Base-by-base conservation (phyloP, 2,797 vertebrate genomes). In the Acestrorhynchus altus region DNA sequence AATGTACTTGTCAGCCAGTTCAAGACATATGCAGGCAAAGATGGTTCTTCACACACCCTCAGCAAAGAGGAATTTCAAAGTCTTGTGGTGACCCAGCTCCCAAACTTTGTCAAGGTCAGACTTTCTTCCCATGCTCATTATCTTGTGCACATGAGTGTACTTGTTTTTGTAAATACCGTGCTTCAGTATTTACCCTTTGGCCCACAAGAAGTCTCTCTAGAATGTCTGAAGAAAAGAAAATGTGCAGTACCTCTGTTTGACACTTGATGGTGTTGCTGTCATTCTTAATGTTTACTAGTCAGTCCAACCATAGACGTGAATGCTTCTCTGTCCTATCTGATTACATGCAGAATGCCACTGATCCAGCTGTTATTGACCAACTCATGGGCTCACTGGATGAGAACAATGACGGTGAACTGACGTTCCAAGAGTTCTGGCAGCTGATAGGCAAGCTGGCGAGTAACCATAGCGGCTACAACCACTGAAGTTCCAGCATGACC, bases 351-450 rank as follows among this genome's bases (percentile, higher is more conserved):
- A 92, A 93, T n/a, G 77, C 88, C 78, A 79, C 74, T 26, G 90
- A 92, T n/a, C 81, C 92, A 0, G 83, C 15, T 0, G 85, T 65
- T 0, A 85, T 91, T 18, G 90, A 93, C 64, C 81, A 88, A 78
- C 93, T 94, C 83, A 94, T 94, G 92, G 56, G 83, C 68, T 91
- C 91, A 0, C 65, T 92, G 88, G 94, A 95, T 13, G 79, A 91
- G 16, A 88, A 94, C 85, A 89, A 90, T 57, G 93, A 94, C 15
- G 91, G 92, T 13, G 92, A 95, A 85, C 90, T 94, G 88, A 94
- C 91, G 1, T 95, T 95, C 88, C 67, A 68, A 5, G 94, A 95
- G 86, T 95, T 94, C 89, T 94, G 93, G 93, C 86, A 93, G 84
- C 92, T 94, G 84, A 90, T 95, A 39, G 94, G 94, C 44, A 91